Percentiles rank a stretch among this genome's conserved stretches.
phyloP scores from a whole-genome alignment of 2,113 vertebrate genomes.

The Pelmatolapia mariae region DNA sequence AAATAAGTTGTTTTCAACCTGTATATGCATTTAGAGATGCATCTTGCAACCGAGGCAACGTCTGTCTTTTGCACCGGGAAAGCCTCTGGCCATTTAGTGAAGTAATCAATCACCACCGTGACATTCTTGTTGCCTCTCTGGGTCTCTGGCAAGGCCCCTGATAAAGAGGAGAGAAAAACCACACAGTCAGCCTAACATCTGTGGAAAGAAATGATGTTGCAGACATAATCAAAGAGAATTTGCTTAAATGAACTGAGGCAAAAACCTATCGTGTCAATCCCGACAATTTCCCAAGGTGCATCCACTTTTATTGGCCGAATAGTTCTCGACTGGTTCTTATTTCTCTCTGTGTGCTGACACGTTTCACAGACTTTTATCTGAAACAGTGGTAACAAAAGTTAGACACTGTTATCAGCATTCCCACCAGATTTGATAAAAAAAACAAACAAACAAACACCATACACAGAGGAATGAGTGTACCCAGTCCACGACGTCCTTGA shows the following conservation, averaged over 20 bases:
- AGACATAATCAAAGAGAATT: neutral
- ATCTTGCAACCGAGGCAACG: constrained; percentile 76
- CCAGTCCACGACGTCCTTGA: constrained; percentile 92
- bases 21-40: constrained; percentile 79
- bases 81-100: constrained; percentile 88
- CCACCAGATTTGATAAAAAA: neutral
- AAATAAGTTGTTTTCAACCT: constrained; percentile 62
- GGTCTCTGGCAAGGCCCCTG: constrained; percentile 82
- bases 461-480: constrained; percentile 43
- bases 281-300: constrained; percentile 84
- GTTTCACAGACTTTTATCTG: constrained; percentile 90
- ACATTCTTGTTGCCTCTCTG: constrained; percentile 72
- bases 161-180: neutral
- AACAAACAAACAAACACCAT: neutral
- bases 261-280: constrained; percentile 78
- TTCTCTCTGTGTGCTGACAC: constrained; percentile 82
- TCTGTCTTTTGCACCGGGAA: constrained; percentile 79
- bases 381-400: neutral
- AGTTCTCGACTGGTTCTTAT: constrained; percentile 73
- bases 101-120: constrained; percentile 79
- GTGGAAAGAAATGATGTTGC: neutral
- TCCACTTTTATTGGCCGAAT: constrained; percentile 77
- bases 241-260: neutral
- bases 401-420: neutral
- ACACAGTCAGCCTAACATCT: neutral